These are phyloP conservation scores for Grus americana DNA, from an alignment of 2,113 vertebrate species.

Conservation along the genomic window DNA sequence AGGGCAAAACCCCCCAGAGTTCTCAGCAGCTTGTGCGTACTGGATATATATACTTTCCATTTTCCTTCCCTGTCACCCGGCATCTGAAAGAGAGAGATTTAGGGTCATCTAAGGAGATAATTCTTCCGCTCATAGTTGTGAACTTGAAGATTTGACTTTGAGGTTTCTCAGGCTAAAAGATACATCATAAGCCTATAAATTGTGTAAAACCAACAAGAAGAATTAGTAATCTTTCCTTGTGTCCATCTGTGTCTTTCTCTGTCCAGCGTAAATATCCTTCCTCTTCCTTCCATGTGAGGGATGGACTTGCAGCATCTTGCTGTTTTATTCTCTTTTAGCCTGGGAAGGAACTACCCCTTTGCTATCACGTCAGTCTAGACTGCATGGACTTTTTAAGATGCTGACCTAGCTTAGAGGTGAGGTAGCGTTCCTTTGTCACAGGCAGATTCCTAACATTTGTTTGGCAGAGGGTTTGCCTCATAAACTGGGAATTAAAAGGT, in stretches of 20 bases:
- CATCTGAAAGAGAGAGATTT: neutral
- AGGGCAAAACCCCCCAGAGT: accelerated
- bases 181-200: neutral
- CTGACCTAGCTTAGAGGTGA: neutral
- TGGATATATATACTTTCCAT: neutral
- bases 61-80: neutral
- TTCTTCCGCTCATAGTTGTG: neutral
- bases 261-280: neutral
- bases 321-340: neutral
- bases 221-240: neutral
- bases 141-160: neutral
- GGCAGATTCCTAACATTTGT: neutral
- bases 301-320: neutral
- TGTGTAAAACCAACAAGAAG: neutral
- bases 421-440: neutral
- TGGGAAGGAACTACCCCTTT: neutral
- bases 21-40: neutral
- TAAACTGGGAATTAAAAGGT: neutral
- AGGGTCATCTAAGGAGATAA: neutral
- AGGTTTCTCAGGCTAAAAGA: neutral
- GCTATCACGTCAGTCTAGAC: neutral
- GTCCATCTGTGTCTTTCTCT: neutral
- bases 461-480: neutral
- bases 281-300: neutral
- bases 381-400: neutral